phyloP scores from a whole-genome alignment of 2,888 invertebrate species.

The Epinotia bilunana region DNA sequence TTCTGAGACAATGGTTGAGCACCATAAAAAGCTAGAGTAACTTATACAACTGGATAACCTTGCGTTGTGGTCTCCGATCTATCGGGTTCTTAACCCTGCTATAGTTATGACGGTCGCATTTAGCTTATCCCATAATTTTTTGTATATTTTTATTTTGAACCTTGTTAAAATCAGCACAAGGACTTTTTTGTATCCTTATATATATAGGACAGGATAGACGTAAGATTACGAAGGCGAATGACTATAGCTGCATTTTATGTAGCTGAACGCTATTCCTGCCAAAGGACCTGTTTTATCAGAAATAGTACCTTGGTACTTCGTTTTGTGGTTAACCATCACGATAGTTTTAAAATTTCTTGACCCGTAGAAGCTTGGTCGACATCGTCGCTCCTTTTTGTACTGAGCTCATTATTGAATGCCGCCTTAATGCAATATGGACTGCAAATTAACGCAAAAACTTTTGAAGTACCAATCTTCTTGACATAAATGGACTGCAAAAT shows the following conservation, averaged over 20 bases:
- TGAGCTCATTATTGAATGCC: slow-evolving; percentile 27
- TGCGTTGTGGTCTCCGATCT: slow-evolving; percentile 37
- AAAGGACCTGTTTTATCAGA: slow-evolving; percentile 28
- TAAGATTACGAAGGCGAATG: neutral
- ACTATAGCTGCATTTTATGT: slow-evolving; percentile 8
- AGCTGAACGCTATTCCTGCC: slow-evolving; percentile 2
- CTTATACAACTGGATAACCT: slow-evolving; percentile 43
- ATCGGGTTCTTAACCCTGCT: slow-evolving; percentile 29
- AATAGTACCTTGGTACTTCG: slow-evolving; percentile 8
- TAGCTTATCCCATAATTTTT: slow-evolving; percentile 1
- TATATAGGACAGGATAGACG: slow-evolving; percentile 8
- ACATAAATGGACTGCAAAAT: slow-evolving; percentile 13
- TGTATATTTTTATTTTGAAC: slow-evolving; percentile 12
- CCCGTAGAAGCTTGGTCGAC: neutral
- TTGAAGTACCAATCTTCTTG: neutral
- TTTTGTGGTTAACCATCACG: slow-evolving; percentile 20
- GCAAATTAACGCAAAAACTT: slow-evolving; percentile 34
- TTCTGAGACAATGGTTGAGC: slow-evolving; percentile 12
- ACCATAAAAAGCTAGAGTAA: slow-evolving; percentile 38
- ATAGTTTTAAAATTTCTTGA: slow-evolving; percentile 20
- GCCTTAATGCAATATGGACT: slow-evolving; percentile 31
- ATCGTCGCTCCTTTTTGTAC: neutral
- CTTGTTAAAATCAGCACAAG: slow-evolving; percentile 4
- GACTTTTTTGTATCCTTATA: neutral
- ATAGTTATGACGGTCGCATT: slow-evolving; percentile 4